Conservation (phyloP, 2,888 invertebrate genomes). For the Erebia epiphron region DNA sequence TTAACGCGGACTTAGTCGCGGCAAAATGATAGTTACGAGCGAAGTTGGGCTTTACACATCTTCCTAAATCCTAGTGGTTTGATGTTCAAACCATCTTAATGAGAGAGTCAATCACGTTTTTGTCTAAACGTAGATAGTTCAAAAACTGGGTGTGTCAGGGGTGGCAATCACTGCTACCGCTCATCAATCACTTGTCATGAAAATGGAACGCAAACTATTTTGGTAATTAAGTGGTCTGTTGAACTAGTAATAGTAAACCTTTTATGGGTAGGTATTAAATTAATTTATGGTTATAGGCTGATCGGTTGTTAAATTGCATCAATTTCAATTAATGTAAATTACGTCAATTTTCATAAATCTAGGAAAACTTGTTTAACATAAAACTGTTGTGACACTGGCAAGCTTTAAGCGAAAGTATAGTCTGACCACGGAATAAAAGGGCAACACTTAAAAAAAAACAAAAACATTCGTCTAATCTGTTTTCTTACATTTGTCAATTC, state of each 20-base stretch:
- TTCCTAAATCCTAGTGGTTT: neutral
- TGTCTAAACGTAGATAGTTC: conserved; percentile 17
- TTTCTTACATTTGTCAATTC: no score
- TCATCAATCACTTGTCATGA: conserved; percentile 25
- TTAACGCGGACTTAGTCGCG: no score
- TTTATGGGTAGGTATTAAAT: conserved; percentile 3
- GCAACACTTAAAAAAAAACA: no score
- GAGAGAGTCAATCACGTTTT: conserved; percentile 15
- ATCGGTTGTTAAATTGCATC: neutral
- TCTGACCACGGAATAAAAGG: no score
- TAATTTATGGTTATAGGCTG: neutral
- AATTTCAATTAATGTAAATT: neutral
- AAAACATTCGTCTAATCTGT: no score
- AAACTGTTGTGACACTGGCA: neutral
- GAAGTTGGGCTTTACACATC: no score
- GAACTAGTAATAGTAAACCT: conserved; percentile 11
- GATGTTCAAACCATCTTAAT: conserved; percentile 6
- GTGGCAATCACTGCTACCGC: conserved; percentile 19
- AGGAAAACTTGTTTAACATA: neutral
- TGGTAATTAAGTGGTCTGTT: conserved; percentile 16
- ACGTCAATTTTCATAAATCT: neutral
- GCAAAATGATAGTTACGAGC: no score
- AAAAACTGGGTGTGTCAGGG: conserved; percentile 19
- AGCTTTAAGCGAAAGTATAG: neutral
- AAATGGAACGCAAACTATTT: conserved; percentile 20